Base-by-base conservation (phyloP, 2,888 invertebrate species). In the Celastrina argiolus region DNA sequence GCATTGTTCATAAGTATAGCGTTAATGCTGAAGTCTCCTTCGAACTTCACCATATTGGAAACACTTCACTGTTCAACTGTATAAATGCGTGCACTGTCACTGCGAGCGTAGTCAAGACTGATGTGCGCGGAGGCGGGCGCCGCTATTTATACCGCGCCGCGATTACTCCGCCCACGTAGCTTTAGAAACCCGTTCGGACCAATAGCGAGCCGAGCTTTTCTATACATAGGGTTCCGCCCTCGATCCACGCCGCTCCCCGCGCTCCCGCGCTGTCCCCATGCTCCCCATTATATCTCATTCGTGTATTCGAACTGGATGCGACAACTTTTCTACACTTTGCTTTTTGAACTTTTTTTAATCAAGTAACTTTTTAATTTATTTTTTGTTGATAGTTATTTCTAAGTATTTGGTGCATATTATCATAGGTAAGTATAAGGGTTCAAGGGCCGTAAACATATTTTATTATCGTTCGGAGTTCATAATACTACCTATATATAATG, bases 21-120 rank as follows among this genome's bases (percentile, higher is more conserved):
- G 78, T 95, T 95, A 71, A 97, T 97, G 82, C 95, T 96, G 84
- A 97, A 96, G 82, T 94, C 95, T 76, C 95, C 95, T 88, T 88
- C 88, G 76, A 91, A 89, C 86, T 91, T 91, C 88, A 90, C 91
- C 91, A 91, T 91, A 73, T 77, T 88, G 80, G 69, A 65, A 72
- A 74, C 85, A 87, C 84, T 85, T 77, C 74, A 77, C 66, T 79
- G 79, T 75, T 75, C 73, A 75, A 64, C 68, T 65, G 69, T 64
- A 67, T 70, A 70, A 77, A 78, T 74, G 81, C 84, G 85, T 83
- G 84, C 82, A 81, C 78, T 74, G 70, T 72, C 80, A 76, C 77
- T 82, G 85, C 84, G 83, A 82, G 83, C 80, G 79, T 77, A 77
- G 82, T 81, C 82, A 74, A 76, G 80, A 91, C 91, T 91, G 86